These are phyloP conservation scores for Linnaemya vulpina DNA, from an alignment of 2,888 invertebrate species.

Conservation along the genomic window DNA sequence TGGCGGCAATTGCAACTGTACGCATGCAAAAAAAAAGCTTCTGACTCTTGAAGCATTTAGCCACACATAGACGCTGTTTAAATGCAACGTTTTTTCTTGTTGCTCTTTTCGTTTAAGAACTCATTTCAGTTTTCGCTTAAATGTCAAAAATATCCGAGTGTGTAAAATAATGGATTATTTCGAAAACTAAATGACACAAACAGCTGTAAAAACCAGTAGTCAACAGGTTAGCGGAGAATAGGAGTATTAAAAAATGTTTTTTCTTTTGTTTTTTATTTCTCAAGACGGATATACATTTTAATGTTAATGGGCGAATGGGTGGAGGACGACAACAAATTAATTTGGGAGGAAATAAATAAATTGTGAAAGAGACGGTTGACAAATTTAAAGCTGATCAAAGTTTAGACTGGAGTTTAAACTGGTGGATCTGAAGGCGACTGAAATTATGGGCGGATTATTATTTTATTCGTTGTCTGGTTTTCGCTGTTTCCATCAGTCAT, in stretches of 20 bases:
- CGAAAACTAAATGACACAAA: slow-evolving; percentile 63
- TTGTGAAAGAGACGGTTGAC: background rate
- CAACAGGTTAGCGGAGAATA: slow-evolving; percentile 34
- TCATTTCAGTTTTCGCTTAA: slow-evolving; percentile 49
- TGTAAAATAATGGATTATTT: slow-evolving; percentile 68
- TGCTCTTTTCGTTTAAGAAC: slow-evolving; percentile 13
- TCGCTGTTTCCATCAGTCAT: slow-evolving; percentile 67
- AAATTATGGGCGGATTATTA: no score
- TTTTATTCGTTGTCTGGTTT: no score
- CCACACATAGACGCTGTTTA: slow-evolving; percentile 56
- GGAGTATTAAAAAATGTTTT: slow-evolving; percentile 8
- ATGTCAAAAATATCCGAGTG: slow-evolving; percentile 64
- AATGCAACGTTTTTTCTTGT: slow-evolving; percentile 5
- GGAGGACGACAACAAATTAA: slow-evolving; percentile 23
- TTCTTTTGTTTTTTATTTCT: background rate
- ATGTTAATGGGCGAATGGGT: background rate
- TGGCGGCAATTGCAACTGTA: slow-evolving; percentile 63
- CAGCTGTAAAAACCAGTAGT: slow-evolving; percentile 68
- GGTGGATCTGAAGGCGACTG: background rate
- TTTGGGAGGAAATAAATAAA: background rate
- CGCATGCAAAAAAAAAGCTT: background rate
- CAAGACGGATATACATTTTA: slow-evolving; percentile 1
- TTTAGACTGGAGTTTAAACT: background rate
- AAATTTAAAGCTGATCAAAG: slow-evolving; percentile 3
- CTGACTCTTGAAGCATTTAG: slow-evolving; percentile 34